These are phyloP conservation scores for Cephus cinctus DNA, from an alignment of 1,140 invertebrate genomes.

Conservation along the genomic window DNA sequence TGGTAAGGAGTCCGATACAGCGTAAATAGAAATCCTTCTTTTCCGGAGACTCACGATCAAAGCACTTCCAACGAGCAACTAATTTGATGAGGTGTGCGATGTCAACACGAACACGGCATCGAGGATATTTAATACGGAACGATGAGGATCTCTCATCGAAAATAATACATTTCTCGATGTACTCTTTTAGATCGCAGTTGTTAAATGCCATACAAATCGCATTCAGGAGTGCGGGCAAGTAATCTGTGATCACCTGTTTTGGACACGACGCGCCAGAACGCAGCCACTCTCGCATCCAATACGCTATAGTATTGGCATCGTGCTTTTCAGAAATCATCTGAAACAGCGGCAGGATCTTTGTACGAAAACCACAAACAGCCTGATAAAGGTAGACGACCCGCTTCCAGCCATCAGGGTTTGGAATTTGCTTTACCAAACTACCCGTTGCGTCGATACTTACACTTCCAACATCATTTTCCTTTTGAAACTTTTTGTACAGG, in stretches of 20 bases:
- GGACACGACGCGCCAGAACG: not conserved
- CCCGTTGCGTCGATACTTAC: conserved; percentile 20
- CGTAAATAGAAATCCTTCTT: conserved; percentile 23
- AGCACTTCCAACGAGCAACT: conserved; percentile 17
- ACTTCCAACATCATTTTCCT: conserved; percentile 5
- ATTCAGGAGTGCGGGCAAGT: not conserved
- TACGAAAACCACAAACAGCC: conserved; percentile 5
- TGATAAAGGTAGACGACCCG: conserved; percentile 13
- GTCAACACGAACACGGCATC: conserved; percentile 17
- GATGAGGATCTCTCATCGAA: not conserved
- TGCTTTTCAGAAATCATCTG: conserved; percentile 15
- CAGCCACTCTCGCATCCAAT: conserved; percentile 16
- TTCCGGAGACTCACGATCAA: conserved; percentile 2
- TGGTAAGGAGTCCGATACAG: conserved; percentile 14
- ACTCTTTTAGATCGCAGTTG: not conserved
- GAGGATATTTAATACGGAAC: not conserved
- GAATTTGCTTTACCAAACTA: conserved; percentile 7
- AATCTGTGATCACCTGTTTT: not conserved
- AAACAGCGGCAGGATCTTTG: conserved; percentile 13
- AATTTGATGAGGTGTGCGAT: conserved; percentile 22
- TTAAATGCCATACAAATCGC: not conserved
- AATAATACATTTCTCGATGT: not conserved
- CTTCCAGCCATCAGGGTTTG: conserved; percentile 13
- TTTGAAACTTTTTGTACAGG: conserved; percentile 9
- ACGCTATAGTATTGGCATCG: conserved; percentile 14